Evolutionary conservation across 2,888 invertebrate species (phyloP).

Genomic region (Caradrina clavipalpis): DNA sequence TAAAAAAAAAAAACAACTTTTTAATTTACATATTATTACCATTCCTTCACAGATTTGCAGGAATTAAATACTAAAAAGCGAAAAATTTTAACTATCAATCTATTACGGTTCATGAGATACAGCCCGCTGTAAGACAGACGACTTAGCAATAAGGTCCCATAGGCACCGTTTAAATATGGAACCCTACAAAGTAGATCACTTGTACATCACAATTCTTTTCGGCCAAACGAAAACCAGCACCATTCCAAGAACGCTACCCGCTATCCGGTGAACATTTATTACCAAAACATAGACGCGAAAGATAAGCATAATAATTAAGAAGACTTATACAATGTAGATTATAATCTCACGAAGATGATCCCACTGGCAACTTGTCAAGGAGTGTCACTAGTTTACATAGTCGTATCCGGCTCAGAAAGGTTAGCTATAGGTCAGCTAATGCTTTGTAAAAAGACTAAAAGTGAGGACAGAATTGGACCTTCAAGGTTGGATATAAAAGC

Average conservation of each 20-base stretch:
- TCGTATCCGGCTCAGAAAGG: constrained; percentile 50
- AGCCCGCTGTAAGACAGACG: too few species aligned
- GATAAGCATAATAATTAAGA: constrained; percentile 27
- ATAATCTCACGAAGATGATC: constrained; percentile 42
- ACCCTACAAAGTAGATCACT: constrained; percentile 31
- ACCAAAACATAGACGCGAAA: constrained; percentile 37
- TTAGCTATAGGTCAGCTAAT: constrained; percentile 49
- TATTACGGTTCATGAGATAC: too few species aligned
- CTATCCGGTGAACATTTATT: constrained; percentile 12
- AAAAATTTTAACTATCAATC: too few species aligned
- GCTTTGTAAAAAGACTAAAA: constrained; percentile 25
- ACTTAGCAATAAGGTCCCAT: too few species aligned
- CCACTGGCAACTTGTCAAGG: constrained; percentile 24
- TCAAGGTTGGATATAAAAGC: constrained; percentile 36
- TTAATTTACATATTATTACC: too few species aligned
- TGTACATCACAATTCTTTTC: constrained; percentile 25
- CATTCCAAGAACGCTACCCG: neutral
- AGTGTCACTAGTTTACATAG: constrained; percentile 51
- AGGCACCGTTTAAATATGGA: too few species aligned
- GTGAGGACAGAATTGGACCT: constrained; percentile 22
- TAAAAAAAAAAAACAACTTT: too few species aligned
- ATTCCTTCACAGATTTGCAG: too few species aligned
- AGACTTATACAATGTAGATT: constrained; percentile 18
- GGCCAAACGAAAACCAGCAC: constrained; percentile 6
- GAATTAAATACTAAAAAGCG: too few species aligned